phyloP scores from a whole-genome alignment of 2,888 invertebrate species.

The Dendrolimus houi region DNA sequence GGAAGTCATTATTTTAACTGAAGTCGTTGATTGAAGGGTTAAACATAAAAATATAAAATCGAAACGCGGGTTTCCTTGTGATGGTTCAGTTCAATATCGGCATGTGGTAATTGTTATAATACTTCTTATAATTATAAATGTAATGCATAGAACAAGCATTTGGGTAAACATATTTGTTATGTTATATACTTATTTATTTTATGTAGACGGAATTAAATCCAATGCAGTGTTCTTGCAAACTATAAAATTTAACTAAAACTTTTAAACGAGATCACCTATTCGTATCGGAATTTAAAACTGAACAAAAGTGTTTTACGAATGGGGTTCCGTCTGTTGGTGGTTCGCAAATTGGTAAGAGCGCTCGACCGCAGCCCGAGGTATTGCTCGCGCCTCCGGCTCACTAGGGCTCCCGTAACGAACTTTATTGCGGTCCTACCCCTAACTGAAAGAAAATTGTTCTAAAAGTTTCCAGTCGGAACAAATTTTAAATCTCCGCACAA shows the following conservation, averaged over 20 bases:
- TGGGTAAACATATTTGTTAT: no score
- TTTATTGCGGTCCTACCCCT: constrained; percentile 27
- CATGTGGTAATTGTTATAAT: no score
- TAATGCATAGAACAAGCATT: no score
- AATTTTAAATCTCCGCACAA: not conserved
- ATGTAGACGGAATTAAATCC: no score
- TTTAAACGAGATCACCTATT: constrained; percentile 63
- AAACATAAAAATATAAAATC: no score
- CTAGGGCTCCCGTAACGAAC: constrained; percentile 24
- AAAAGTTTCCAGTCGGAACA: constrained; percentile 14
- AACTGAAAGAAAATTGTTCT: constrained; percentile 24
- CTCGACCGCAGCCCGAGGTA: constrained; percentile 37
- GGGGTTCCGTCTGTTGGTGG: constrained; percentile 19
- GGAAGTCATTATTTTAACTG: no score
- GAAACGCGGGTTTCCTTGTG: no score
- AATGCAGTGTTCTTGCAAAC: constrained; percentile 18
- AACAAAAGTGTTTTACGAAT: constrained; percentile 46
- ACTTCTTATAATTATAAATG: no score
- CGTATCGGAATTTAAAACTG: constrained; percentile 63
- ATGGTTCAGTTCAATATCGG: no score
- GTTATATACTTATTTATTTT: no score
- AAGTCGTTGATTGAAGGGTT: no score
- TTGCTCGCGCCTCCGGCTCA: constrained; percentile 41
- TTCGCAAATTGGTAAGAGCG: constrained; percentile 59
- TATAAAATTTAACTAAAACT: constrained; percentile 61